Percentiles rank a stretch among this genome's conserved stretches.
These are phyloP conservation scores for Orussus abietinus DNA, from an alignment of 1,140 invertebrate genomes.

Conservation along the genomic window DNA sequence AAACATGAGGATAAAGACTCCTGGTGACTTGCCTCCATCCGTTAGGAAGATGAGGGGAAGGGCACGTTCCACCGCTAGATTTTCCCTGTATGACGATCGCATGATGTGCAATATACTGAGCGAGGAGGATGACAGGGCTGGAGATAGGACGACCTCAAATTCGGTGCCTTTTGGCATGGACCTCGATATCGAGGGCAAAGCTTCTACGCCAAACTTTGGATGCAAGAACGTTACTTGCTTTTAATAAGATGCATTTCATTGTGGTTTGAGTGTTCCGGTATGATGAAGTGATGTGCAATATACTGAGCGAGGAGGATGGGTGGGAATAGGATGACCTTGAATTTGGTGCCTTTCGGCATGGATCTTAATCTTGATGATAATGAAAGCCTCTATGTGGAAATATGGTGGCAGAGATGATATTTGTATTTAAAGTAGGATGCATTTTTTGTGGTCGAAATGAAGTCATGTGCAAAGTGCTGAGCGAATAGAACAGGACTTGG, in stretches of 20 bases:
- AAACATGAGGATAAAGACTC: conserved; percentile 74
- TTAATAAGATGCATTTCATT: conserved; percentile 35
- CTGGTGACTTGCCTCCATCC: conserved; percentile 73
- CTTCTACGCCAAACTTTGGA: conserved; percentile 43
- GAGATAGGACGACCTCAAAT: conserved; percentile 36
- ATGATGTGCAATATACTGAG: conserved; percentile 67
- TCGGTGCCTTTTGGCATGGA: conserved; percentile 48
- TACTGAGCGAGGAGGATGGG: conserved; percentile 41
- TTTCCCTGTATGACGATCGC: conserved; percentile 82
- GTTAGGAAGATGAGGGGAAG: conserved; percentile 62
- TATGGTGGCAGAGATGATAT: conserved; percentile 44
- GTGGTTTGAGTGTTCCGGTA: conserved; percentile 76
- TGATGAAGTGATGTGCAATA: conserved; percentile 79
- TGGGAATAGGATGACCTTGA: conserved; percentile 36
- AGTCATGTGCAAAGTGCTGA: conserved; percentile 68
- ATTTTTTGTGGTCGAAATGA: conserved; percentile 75
- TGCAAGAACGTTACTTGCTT: conserved; percentile 44
- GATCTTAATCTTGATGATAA: conserved; percentile 37
- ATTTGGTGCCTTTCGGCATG: conserved; percentile 46
- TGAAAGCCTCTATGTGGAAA: conserved; percentile 43
- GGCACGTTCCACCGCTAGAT: conserved; percentile 54
- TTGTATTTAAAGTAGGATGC: conserved; percentile 38
- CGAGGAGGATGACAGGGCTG: conserved; percentile 34
- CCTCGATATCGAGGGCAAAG: conserved; percentile 34
- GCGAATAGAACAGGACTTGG: no score